Conservation (phyloP, 2,888 invertebrate genomes). For the Heliconius ismenius region DNA sequence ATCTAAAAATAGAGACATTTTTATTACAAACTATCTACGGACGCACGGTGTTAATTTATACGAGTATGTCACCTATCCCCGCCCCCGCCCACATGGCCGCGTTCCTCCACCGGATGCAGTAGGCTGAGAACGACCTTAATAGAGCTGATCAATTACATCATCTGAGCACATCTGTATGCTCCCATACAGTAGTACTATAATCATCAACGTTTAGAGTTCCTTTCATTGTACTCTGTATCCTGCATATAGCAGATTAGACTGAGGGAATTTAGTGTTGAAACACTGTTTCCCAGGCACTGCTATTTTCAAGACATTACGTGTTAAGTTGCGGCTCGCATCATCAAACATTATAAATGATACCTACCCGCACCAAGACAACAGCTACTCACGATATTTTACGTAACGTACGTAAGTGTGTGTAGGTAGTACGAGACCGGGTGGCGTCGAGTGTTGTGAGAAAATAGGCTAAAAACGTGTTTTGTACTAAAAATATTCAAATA, state of each 20-base stretch:
- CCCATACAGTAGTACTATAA: neutral
- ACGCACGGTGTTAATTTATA: neutral
- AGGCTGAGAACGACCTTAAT: slow-evolving; percentile 36
- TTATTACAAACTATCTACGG: neutral
- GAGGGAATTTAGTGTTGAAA: neutral
- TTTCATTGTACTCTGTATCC: neutral
- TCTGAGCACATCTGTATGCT: neutral
- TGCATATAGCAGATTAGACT: neutral
- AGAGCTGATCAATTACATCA: slow-evolving; percentile 25
- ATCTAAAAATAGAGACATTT: neutral
- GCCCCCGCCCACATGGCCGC: slow-evolving; percentile 16
- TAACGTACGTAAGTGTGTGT: slow-evolving; percentile 2
- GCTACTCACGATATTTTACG: neutral
- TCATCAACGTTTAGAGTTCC: neutral
- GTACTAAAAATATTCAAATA: neutral
- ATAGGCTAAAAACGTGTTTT: slow-evolving; percentile 9
- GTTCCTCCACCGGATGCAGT: slow-evolving; percentile 34
- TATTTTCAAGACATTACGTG: too few relatives aligned
- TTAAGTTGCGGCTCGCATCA: neutral
- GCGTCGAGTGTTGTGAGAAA: slow-evolving; percentile 20
- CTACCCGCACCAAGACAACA: neutral
- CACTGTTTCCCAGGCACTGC: too few relatives aligned
- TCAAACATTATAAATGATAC: neutral
- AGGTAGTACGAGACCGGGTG: slow-evolving; percentile 7
- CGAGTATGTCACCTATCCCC: neutral